phyloP scores from a whole-genome alignment of 1,140 invertebrate genomes.

The Lerema accius region DNA sequence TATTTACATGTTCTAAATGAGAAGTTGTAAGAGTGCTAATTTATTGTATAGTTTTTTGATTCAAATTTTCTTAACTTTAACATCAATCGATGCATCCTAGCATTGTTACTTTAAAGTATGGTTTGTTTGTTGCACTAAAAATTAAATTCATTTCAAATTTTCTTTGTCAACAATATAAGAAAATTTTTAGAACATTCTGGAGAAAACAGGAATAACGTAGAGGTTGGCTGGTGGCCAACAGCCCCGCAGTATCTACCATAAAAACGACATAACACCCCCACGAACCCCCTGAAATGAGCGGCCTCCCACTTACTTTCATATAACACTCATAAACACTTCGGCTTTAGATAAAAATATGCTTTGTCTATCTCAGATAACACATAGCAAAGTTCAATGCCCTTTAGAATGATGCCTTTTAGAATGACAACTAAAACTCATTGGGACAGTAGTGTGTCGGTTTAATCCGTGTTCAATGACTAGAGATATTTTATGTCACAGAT shows the following conservation, averaged over 20 bases:
- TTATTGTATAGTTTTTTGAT: too few species aligned
- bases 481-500: too few species aligned
- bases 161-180: constrained; percentile 39
- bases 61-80: too few species aligned
- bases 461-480: too few species aligned
- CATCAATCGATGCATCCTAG: too few species aligned
- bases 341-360: constrained; percentile 61
- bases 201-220: constrained; percentile 56
- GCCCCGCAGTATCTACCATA: constrained; percentile 57
- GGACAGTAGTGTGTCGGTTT: too few species aligned
- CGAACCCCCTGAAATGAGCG: constrained; percentile 67
- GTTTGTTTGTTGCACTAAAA: too few species aligned
- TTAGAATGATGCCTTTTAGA: neutral
- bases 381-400: neutral
- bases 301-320: constrained; percentile 77
- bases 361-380: constrained; percentile 36
- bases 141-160: too few species aligned
- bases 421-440: too few species aligned
- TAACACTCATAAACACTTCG: constrained; percentile 67
- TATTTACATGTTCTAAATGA: too few species aligned
- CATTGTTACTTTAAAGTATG: too few species aligned
- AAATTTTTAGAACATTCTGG: constrained; percentile 44
- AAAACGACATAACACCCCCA: constrained; percentile 71
- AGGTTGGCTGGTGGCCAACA: constrained; percentile 63
- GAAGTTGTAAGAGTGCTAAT: too few species aligned